Base-by-base conservation (phyloP, 1,140 invertebrate species). In the Pristionchus pacificus region DNA sequence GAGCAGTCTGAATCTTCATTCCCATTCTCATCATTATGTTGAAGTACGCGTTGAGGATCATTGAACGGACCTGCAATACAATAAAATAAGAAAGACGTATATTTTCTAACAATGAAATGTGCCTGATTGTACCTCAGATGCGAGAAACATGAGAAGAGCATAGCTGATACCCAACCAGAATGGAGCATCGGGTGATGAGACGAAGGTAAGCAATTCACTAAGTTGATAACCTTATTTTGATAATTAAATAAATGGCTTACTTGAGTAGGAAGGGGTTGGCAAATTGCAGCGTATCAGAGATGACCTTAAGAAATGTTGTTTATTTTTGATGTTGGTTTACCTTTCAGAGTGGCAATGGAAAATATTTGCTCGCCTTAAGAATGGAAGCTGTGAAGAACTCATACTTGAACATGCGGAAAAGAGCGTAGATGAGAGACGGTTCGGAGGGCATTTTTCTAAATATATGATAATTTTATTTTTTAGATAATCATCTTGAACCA, bases 1-100 rank as follows among this genome's bases (percentile, higher is more conserved):
- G 86, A 0, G 92, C 91, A 0, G 94, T 95, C 70, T 95, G 87
- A 72, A 97, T 90, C 57, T 92, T 88, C 86, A 97, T 89, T 14
- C 93, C 95, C 25, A 96, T 90, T 31, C 94, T 85, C 79, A 91
- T 92, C 91, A 95, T 93, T 28, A 90, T 87, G 80, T 93, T 90
- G 84, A 93, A 93, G 85, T 95, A 95, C 75, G 93, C 92, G 0
- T 91, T 89, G 19, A 95, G 84, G 2, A 97, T 85, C 61, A 98
- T 82, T 0, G 94, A 96, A 86, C 97, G 93, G n/a, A 92, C 80
- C 0, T 90, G 65, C 19, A 68, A 65, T 65, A 24, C 19, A 57
- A 24, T 55, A 24, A 33, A 10, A 32, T 15, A 33, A 33, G 19
- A 29, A 33, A 14, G n/a, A 27, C 0, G 27, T 27, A 27, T 24